Conservation (phyloP, 64 coral and sea anemone genomes). For the Pocillopora damicornis region DNA sequence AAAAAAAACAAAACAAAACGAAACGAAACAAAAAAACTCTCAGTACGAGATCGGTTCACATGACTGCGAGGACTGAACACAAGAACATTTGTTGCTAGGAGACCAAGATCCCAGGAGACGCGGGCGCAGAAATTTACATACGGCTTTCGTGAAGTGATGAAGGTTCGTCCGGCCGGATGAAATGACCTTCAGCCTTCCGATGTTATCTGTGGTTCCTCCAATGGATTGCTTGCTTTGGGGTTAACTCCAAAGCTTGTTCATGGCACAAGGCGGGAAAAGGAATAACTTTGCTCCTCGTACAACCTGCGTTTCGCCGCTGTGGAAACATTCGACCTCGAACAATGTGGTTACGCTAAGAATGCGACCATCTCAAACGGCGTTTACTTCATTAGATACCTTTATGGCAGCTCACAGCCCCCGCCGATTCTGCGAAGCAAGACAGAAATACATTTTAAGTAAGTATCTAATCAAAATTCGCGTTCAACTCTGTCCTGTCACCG, state of each 20-base stretch:
- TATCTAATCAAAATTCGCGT: background rate
- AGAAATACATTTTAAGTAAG: constrained; percentile 91
- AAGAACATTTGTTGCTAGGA: constrained; percentile 47
- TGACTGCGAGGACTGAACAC: background rate
- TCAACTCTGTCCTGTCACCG: background rate
- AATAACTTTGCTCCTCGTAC: constrained; percentile 62
- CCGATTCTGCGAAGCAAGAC: constrained; percentile 90
- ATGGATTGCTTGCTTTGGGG: constrained; percentile 25
- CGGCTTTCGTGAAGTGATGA: background rate
- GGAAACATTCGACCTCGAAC: constrained; percentile 78
- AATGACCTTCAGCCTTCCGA: background rate
- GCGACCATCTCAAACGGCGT: constrained; percentile 67
- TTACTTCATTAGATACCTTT: constrained; percentile 89
- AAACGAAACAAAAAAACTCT: background rate
- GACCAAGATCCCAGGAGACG: constrained; percentile 52
- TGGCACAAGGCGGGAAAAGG: constrained; percentile 70
- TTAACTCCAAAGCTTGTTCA: constrained; percentile 56
- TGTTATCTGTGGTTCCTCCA: background rate
- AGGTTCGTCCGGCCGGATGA: background rate
- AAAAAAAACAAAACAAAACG: no score
- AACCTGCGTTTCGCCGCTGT: constrained; percentile 68
- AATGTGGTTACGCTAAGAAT: constrained; percentile 86
- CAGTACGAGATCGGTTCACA: background rate
- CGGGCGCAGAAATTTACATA: constrained; percentile 26
- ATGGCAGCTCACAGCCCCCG: constrained; percentile 91